Evolutionary conservation across 1,140 invertebrate species (phyloP), one percentile per base, ranked within the genome.

Genomic region (Drosophila mayri): DNA sequence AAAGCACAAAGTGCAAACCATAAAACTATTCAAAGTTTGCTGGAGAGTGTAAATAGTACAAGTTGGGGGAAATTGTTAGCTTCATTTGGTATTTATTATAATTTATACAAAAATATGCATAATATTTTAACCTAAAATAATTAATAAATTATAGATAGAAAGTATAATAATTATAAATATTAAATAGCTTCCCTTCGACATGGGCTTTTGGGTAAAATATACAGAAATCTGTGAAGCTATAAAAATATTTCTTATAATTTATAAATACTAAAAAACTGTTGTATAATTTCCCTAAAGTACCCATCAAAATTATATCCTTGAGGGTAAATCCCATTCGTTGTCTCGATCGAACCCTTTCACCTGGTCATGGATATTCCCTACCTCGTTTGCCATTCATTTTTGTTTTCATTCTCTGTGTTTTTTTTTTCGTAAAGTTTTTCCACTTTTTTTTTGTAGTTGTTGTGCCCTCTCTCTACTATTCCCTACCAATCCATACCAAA

Each of bases 401-500:
- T 30, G 16, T 59, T 65, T 75, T 46, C 14, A 30, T 35, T 20
- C 47, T 44, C 16, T 14, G 41, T 30, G 2, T 52, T 18, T 43
- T 38, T 43, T 28, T 55, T 47, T 32, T 37, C 5, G 9, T 8
- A 66, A 41, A 46, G 32, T 50, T 73, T 37, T 40, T 30, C 2
- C 20, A 10, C 11, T 10, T 6, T 57, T 11, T 43, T 16, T 38
- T 74, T n/a, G n/a, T n/a, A n/a, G n/a, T n/a, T n/a, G n/a, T n/a
- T n/a, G 22, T 30, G 11, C 20, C 46, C 28, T 32, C 18, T 12
- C 47, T 12, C 28, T 18, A 30, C 25, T 38, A 20, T 44, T 22
- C 18, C 30, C 28, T 46, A 16, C 11, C 40, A 59, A 59, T 49
- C 65, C 54, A 72, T 71, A 50, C 44, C 10, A 16, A 50, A 49